Conservation (phyloP, 2,888 invertebrate species). For the Cataglyphis cursor region DNA sequence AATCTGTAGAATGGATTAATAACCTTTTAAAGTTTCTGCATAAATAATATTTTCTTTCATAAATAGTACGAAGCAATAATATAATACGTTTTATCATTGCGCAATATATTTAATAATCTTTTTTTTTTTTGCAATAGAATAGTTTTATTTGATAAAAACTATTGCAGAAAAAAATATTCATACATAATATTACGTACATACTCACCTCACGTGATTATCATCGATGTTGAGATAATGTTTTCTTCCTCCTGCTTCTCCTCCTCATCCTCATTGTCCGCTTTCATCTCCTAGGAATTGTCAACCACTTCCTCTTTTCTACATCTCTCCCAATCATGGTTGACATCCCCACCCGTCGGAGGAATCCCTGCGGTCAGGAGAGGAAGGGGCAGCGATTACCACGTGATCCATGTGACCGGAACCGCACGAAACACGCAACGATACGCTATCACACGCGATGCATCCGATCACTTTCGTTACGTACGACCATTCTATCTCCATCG, state of each 20-base stretch:
- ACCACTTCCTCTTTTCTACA: constrained; percentile 35
- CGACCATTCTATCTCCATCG: constrained; percentile 53
- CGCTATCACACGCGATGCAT: constrained; percentile 59
- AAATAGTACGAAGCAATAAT: neutral
- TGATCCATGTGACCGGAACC: constrained; percentile 80
- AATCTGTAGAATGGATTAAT: neutral
- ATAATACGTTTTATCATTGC: neutral
- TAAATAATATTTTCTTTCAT: neutral
- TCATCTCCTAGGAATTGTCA: constrained; percentile 32
- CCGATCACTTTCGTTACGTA: constrained; percentile 55
- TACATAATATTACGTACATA: constrained; percentile 23
- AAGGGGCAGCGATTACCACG: constrained; percentile 71
- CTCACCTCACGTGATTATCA: constrained; percentile 63
- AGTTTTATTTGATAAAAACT: neutral
- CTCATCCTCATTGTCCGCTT: constrained; percentile 2
- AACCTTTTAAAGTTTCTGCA: neutral
- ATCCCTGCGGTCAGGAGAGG: constrained; percentile 47
- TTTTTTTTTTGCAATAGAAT: neutral
- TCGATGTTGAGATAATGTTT: constrained; percentile 39
- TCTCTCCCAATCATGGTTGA: constrained; percentile 60
- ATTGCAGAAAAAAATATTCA: neutral
- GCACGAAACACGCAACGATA: constrained; percentile 76
- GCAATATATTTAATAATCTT: neutral
- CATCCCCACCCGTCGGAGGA: constrained; percentile 64
- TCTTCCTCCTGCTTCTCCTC: constrained; percentile 17